Base-by-base conservation (phyloP, 2,888 invertebrate genomes). In the Lasioglossum vierecki region DNA sequence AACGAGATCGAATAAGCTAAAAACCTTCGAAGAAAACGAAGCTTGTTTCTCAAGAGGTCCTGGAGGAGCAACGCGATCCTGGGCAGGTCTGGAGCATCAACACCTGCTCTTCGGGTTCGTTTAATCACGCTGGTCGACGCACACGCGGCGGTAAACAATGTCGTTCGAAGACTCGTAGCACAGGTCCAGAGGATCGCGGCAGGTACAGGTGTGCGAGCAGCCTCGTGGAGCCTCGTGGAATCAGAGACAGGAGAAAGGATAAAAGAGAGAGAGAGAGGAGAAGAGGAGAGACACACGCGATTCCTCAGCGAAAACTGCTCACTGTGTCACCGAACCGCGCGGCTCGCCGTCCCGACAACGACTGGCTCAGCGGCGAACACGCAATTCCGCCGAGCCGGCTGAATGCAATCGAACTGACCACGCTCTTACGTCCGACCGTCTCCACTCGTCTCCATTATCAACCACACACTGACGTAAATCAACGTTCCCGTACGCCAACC, bases 301-400 rank as follows among this genome's bases (percentile, higher is more conserved):
- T 41, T 49, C 22, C n/a, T 15, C 4, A 22, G 15, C n/a, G 60
- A 60, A 73, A 46, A n/a, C 46, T 30, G 63, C 18, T 75, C 26
- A n/a, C 15, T 57, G 73, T 66, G 73, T 22, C 15, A 18, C 70
- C 30, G 72, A 70, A 83, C 88, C 88, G 84, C 82, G 15, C 88
- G 13, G 80, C 72, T 79, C 80, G 88, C 80, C 89, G 87, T 84
- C 87, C 75, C 83, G 81, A 87, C 87, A 73, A 84, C 87, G 88
- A 90, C 89, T 90, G 88, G 79, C 83, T 76, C 72, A 79, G 35
- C 71, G 4, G 41, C 86, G 46, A 74, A 76, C 76, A 79, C 81
- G 87, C 87, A 72, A 72, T 80, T 83, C 79, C 49, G 49, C 22
- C 63, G 78, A 78, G 68, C 79, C 82, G 82, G 79, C 80, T 63